phyloP scores from a whole-genome alignment of 1,140 invertebrate genomes.

The Globodera ellingtonae region DNA sequence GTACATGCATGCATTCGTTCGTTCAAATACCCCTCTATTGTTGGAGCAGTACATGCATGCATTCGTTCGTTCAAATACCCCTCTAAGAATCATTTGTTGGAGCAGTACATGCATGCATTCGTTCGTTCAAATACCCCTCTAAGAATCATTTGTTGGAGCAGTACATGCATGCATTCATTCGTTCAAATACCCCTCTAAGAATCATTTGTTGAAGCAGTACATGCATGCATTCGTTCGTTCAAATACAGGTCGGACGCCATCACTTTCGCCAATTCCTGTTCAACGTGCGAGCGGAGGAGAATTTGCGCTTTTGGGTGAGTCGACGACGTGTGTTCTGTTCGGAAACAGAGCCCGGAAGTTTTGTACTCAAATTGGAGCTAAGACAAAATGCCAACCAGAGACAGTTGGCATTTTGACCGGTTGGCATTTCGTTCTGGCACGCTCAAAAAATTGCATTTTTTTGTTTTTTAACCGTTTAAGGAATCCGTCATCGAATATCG shows the following conservation, averaged over 20 bases:
- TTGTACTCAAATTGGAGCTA: no score
- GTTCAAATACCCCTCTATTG: neutral
- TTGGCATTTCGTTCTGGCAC: conserved; percentile 29
- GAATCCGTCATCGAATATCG: conserved; percentile 45
- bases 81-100: neutral
- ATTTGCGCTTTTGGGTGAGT: conserved; percentile 65
- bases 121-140: no score
- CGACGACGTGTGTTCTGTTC: no score
- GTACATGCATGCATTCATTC: neutral
- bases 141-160: neutral
- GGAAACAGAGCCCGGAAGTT: no score
- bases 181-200: no score
- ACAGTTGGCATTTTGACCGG: neutral
- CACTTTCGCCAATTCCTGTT: conserved; percentile 63
- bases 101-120: neutral
- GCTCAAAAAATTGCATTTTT: neutral
- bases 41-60: neutral
- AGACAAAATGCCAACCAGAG: no score
- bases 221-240: neutral
- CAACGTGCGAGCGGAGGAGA: conserved; percentile 63
- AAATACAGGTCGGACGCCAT: conserved; percentile 58
- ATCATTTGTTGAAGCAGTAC: neutral
- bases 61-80: no score
- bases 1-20: no score
- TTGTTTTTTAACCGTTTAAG: neutral